Evolutionary conservation across 2,888 invertebrate species (phyloP).

Genomic region (Apotomis betuletana): DNA sequence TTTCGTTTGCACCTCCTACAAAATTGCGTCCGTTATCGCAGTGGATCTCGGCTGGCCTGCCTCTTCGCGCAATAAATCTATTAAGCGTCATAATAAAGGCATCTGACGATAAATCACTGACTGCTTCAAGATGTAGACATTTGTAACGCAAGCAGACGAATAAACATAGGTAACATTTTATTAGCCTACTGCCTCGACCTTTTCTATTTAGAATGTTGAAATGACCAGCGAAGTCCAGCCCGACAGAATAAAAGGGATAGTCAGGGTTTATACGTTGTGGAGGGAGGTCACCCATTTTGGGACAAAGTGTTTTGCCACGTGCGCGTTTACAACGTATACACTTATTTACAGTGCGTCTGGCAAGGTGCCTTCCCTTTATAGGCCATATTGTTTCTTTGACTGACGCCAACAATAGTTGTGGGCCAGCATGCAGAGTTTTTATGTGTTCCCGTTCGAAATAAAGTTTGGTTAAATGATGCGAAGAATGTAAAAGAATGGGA

Average conservation of each 20-base stretch:
- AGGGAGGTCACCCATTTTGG: constrained; percentile 40
- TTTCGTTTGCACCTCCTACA: constrained; percentile 47
- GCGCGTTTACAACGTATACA: constrained; percentile 43
- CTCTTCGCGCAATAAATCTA: constrained; percentile 20
- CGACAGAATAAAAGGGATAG: constrained; percentile 33
- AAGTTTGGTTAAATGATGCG: constrained; percentile 9
- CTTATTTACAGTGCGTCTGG: constrained; percentile 41
- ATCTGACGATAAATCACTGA: constrained; percentile 48
- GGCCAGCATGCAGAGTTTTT: constrained; percentile 7
- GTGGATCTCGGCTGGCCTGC: constrained; percentile 50
- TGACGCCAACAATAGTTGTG: constrained; percentile 39
- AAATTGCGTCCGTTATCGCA: constrained; percentile 52
- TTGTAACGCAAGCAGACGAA: constrained; percentile 1
- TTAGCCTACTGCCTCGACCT: constrained; percentile 14
- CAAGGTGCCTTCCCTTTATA: constrained; percentile 42
- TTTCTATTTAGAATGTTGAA: no score
- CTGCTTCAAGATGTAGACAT: constrained; percentile 18
- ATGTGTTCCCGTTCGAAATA: constrained; percentile 13
- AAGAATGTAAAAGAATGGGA: constrained; percentile 6
- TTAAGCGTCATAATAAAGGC: constrained; percentile 38
- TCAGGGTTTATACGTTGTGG: constrained; percentile 20
- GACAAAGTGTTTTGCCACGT: constrained; percentile 13
- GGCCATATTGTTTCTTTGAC: constrained; percentile 43
- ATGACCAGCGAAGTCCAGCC: neutral
- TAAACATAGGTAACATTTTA: constrained; percentile 40